Percentiles rank a stretch among this genome's conserved stretches.
Conservation (phyloP, 2,113 vertebrate genomes). For the Corvus cornix region DNA sequence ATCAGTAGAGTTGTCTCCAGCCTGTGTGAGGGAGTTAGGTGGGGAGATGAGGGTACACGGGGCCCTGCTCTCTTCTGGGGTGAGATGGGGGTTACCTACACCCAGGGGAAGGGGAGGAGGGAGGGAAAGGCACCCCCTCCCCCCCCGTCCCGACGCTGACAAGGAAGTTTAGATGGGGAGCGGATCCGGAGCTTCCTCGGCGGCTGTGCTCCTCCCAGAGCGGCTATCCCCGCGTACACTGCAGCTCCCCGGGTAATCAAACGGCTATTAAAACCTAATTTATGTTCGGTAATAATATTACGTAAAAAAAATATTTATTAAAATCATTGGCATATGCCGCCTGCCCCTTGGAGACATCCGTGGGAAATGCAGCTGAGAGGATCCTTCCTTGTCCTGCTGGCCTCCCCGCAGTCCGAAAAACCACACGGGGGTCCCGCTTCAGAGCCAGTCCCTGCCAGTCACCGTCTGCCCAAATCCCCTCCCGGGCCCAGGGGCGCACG, state of each 20-base stretch:
- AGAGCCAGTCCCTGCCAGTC: background rate
- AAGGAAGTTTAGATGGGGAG: background rate
- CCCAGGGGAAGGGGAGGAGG: background rate
- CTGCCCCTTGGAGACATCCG: slow-evolving; percentile 39
- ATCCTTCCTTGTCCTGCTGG: background rate
- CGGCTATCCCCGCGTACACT: background rate
- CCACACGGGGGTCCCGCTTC: background rate
- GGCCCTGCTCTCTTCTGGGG: background rate
- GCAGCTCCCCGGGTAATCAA: slow-evolving; percentile 55
- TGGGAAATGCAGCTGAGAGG: slow-evolving; percentile 27
- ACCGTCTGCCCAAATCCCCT: background rate
- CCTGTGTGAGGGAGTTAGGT: background rate
- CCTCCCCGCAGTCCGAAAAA: background rate
- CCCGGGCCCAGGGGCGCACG: fast-evolving
- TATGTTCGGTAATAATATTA: slow-evolving; percentile 75
- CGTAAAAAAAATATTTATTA: slow-evolving; percentile 47
- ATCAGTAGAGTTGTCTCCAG: background rate
- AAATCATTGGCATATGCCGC: slow-evolving; percentile 62
- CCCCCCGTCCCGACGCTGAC: background rate
- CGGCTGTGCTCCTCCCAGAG: background rate
- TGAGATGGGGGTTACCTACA: background rate
- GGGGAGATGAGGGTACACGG: background rate
- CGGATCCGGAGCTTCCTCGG: background rate
- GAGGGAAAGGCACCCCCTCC: background rate
- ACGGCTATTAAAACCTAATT: slow-evolving; percentile 71